Conservation (phyloP, 1,140 invertebrate genomes). For the Catajapyx aquilonaris region DNA sequence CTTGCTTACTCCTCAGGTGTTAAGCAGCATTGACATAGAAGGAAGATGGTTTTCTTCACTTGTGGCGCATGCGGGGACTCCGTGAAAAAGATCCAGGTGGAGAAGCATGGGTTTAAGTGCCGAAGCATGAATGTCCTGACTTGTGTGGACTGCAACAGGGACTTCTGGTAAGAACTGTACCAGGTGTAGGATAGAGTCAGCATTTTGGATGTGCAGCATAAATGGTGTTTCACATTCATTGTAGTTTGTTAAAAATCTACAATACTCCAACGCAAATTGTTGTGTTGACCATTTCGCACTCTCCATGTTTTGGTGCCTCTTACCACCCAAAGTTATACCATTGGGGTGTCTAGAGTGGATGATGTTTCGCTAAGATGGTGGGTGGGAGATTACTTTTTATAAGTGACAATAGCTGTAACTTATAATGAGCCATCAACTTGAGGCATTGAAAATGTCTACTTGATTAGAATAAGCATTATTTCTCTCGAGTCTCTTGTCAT, state of each 20-base stretch:
- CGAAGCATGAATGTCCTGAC: constrained; percentile 37
- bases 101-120: constrained; percentile 61
- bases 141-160: constrained; percentile 80
- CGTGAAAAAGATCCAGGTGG: constrained; percentile 74
- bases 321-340: no score
- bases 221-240: background rate
- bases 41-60: constrained; percentile 78
- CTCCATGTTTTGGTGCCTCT: background rate
- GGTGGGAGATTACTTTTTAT: no score
- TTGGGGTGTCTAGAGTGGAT: no score
- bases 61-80: constrained; percentile 76
- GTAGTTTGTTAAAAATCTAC: background rate
- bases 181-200: constrained; percentile 3
- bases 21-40: no score
- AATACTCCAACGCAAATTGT: background rate
- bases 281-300: background rate
- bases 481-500: constrained; percentile 1
- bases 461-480: background rate
- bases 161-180: constrained; percentile 39
- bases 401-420: no score
- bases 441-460: constrained; percentile 2
- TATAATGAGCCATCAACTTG: no score
- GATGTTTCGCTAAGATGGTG: no score
- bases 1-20: no score
- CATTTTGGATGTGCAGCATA: background rate